These are phyloP conservation scores for Zygothrica quintamaculata DNA, from an alignment of 2,888 invertebrate species.

Conservation along the genomic window DNA sequence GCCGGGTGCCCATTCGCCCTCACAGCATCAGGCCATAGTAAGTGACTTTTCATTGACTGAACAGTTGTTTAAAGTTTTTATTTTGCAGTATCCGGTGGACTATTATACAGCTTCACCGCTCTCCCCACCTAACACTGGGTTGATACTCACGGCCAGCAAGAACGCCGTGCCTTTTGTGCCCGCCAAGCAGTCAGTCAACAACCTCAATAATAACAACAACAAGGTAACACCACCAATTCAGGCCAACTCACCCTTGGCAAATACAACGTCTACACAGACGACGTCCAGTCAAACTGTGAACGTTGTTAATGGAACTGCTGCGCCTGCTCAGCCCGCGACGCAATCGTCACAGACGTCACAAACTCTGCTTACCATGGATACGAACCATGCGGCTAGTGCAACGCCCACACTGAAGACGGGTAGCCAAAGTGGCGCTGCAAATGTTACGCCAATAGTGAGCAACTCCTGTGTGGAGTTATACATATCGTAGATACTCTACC, in stretches of 20 bases:
- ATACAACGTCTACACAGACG: conserved; percentile 15
- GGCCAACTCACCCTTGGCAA: not conserved
- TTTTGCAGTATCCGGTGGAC: conserved; percentile 82
- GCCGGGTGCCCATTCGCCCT: conserved; percentile 85
- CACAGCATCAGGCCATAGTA: conserved; percentile 82
- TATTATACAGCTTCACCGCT: conserved; percentile 79
- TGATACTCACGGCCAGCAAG: conserved; percentile 78
- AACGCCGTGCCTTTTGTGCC: conserved; percentile 71
- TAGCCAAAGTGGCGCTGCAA: conserved; percentile 38
- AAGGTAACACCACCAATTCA: conserved; percentile 23
- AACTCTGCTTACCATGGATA: conserved; percentile 66
- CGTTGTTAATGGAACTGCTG: conserved; percentile 26
- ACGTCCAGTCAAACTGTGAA: conserved; percentile 3
- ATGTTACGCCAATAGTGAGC: conserved; percentile 63
- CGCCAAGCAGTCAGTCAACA: conserved; percentile 44
- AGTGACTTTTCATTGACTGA: conserved; percentile 27
- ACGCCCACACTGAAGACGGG: conserved; percentile 57
- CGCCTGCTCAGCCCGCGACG: conserved; percentile 38
- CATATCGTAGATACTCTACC: conserved; percentile 62
- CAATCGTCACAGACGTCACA: conserved; percentile 29
- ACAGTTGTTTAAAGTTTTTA: not conserved
- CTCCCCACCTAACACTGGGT: conserved; percentile 73
- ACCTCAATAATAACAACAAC: conserved; percentile 27
- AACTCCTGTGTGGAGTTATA: conserved; percentile 81
- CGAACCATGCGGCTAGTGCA: conserved; percentile 43